These are phyloP conservation scores for Drosophila kanekoi DNA, from an alignment of 2,888 invertebrate species.

Conservation along the genomic window DNA sequence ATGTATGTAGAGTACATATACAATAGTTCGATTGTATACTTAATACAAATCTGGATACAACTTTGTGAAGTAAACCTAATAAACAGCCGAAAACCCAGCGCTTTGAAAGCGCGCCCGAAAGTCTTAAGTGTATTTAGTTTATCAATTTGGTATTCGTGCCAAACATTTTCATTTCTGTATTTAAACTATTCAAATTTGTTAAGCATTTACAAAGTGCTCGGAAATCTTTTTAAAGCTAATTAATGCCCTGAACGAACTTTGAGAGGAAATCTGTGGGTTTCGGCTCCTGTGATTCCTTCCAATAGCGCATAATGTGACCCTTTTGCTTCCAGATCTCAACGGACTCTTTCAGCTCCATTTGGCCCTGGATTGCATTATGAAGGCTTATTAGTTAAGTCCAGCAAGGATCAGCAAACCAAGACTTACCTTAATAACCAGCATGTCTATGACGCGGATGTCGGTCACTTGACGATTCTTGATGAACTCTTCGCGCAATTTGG, in stretches of 20 bases:
- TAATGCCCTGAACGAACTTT: constrained; percentile 89
- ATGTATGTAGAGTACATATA: constrained; percentile 3
- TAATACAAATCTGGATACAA: constrained; percentile 25
- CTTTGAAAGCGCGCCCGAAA: constrained; percentile 67
- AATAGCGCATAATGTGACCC: constrained; percentile 94
- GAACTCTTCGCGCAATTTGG: constrained; percentile 92
- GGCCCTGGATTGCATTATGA: constrained; percentile 88
- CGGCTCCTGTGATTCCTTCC: constrained; percentile 92
- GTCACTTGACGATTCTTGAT: constrained; percentile 90
- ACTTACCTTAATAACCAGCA: constrained; percentile 95
- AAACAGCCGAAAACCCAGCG: constrained; percentile 54
- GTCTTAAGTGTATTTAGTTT: not conserved
- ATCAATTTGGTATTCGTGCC: constrained; percentile 19
- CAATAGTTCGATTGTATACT: constrained; percentile 20
- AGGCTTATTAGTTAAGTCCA: not conserved
- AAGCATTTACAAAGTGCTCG: constrained; percentile 32
- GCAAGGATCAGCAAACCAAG: not conserved
- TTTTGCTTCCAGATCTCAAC: constrained; percentile 95
- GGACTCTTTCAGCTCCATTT: constrained; percentile 97
- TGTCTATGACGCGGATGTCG: constrained; percentile 95
- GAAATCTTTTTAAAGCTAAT: constrained; percentile 59
- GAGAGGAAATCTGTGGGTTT: constrained; percentile 96
- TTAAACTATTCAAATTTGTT: constrained; percentile 69
- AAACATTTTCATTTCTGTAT: constrained; percentile 49
- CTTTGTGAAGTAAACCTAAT: constrained; percentile 60